Base-by-base conservation (phyloP, 2,113 vertebrate species). In the Shinisaurus crocodilurus region DNA sequence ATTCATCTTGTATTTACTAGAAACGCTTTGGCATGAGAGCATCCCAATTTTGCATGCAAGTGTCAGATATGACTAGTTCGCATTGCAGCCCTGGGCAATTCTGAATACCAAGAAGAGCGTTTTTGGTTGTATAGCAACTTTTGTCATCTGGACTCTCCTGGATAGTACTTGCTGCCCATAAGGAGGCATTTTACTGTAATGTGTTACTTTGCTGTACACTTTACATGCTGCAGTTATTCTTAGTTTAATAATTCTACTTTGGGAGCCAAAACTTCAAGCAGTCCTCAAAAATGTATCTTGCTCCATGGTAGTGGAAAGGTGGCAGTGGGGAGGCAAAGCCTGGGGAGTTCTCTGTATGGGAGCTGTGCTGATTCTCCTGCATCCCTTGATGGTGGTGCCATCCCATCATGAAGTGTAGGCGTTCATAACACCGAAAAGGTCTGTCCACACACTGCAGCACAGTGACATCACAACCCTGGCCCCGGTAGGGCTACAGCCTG, bases 341-440 rank as follows among this genome's bases (percentile, higher is more conserved):
- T n/a, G n/a, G n/a, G 32, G 83, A 85, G 86, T 82, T 88, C 70
- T 93, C 69, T 15, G 54, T 45, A 90, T 91, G 83, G 37, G 89
- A 15, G 89, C 70, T 91, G 79, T 50, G 37, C 92, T 90, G 29
- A 29, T 81, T 54, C 48, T n/a, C 48, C 5, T 54, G 79, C 48
- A 54, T 5, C 79, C 29, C 79, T 15, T 34, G 20, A 69, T 1
- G 29, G 2, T 10, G 29, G 6, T 45, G 27, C 4, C 40, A 16
- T 67, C 20, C 3, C 65, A 16, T 32, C 25, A 45, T 32, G 10
- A 40, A 7, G 2, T 16, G 40, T 48, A 40, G 63, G 27, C 32
- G 63, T 8, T 18, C 5, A 45, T 85, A 18, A 48, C 9, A 12
- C 65, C 81, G 16, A 32, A 32, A 16, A 1, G 6, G 18, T 69